Evolutionary conservation across 2,113 vertebrate genomes (phyloP).

Genomic region (Anolis sagrei): DNA sequence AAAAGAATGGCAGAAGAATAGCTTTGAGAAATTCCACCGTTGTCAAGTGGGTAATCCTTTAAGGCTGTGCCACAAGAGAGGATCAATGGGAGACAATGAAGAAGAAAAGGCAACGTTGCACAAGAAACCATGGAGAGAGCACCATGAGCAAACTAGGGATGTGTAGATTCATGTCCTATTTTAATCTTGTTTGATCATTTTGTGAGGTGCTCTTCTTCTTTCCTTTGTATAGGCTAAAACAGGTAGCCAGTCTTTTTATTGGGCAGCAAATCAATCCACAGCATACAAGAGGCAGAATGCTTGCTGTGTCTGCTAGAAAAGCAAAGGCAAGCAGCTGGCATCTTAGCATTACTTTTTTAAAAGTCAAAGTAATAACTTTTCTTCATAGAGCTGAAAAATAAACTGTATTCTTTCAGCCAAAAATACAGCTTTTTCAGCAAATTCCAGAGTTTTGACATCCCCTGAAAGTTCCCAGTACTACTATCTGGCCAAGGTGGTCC

Average conservation of each 20-base stretch:
- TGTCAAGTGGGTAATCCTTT: neutral
- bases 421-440: neutral
- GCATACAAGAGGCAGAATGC: neutral
- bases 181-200: neutral
- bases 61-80: neutral
- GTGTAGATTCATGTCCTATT: neutral
- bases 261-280: conserved; percentile 4
- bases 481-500: too few relatives aligned
- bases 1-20: neutral
- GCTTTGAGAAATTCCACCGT: neutral
- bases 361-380: too few relatives aligned
- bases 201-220: neutral
- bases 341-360: neutral
- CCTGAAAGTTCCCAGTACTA: neutral
- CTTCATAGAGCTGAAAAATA: neutral
- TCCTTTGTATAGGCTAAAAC: neutral
- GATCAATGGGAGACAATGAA: neutral
- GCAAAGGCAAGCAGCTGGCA: neutral
- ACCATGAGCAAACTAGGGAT: neutral
- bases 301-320: neutral
- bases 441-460: neutral
- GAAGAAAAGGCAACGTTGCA: neutral
- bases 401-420: neutral
- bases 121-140: neutral
- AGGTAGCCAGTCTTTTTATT: neutral